A percentile compares a stretch with the other conserved stretches of the same genome.
Evolutionary conservation across 2,797 vertebrate species (phyloP).

Genomic region (Smutsia temminckii): DNA sequence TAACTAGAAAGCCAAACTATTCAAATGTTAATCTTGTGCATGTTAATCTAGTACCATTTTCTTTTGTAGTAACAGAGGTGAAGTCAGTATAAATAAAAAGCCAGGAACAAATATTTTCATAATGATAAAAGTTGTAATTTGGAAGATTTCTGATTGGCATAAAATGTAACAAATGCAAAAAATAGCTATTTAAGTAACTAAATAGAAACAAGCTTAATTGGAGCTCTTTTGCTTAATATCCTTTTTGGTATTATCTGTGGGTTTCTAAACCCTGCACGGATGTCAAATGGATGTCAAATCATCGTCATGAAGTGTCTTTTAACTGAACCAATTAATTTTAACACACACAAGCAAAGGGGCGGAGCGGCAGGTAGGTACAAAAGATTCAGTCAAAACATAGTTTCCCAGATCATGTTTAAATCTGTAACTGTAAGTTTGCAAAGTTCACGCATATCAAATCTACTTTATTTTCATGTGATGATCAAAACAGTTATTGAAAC

Average conservation of each 20-base stretch:
- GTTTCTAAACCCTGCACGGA: neutral
- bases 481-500: neutral
- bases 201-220: neutral
- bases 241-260: neutral
- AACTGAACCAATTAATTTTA: neutral
- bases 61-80: neutral
- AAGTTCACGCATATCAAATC: neutral
- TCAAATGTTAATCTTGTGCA: neutral
- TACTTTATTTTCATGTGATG: neutral
- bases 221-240: neutral
- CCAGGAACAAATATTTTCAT: neutral
- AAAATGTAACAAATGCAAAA: neutral
- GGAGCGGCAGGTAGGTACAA: neutral
- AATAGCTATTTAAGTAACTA: neutral
- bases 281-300: neutral
- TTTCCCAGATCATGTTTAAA: neutral
- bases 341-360: neutral
- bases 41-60: neutral
- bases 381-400: slow-evolving; percentile 27
- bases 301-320: neutral
- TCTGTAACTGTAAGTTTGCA: neutral
- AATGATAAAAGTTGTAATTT: neutral
- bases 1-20: neutral
- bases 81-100: neutral
- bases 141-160: neutral